Evolutionary conservation across 2,888 invertebrate species (phyloP).

Genomic region (Epistrophe eligans): DNA sequence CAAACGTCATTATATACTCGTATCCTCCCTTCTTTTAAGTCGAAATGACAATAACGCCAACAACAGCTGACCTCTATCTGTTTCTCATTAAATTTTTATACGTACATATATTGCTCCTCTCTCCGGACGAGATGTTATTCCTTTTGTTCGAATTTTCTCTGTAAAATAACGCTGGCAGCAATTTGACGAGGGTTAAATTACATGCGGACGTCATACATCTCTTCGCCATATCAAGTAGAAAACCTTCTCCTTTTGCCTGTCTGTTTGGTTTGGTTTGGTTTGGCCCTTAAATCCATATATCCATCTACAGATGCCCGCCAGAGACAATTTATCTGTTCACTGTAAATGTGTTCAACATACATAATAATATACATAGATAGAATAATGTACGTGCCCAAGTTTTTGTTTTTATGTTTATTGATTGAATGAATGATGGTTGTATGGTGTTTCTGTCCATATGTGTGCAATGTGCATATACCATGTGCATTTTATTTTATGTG

Average conservation of each 20-base stretch:
- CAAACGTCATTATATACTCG: slow-evolving; percentile 3
- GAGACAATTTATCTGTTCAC: slow-evolving; percentile 59
- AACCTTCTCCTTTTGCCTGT: neutral
- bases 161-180: slow-evolving; percentile 38
- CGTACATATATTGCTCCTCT: slow-evolving; percentile 13
- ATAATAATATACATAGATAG: slow-evolving; percentile 23
- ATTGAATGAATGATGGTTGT: slow-evolving; percentile 48
- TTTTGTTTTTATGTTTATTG: slow-evolving; percentile 66
- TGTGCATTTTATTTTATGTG: neutral
- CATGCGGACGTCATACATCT: slow-evolving; percentile 51
- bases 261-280: neutral
- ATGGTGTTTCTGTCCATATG: slow-evolving; percentile 20
- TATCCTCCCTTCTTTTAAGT: neutral
- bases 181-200: slow-evolving; percentile 68
- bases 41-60: slow-evolving; percentile 8
- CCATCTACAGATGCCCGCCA: slow-evolving; percentile 42
- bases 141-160: slow-evolving; percentile 27
- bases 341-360: slow-evolving; percentile 69
- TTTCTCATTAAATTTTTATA: slow-evolving; percentile 68
- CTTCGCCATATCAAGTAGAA: slow-evolving; percentile 18
- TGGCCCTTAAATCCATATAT: slow-evolving; percentile 23
- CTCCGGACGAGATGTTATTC: slow-evolving; percentile 17
- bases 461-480: neutral
- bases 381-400: slow-evolving; percentile 51
- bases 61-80: slow-evolving; percentile 69